Percentiles rank a stretch among this genome's conserved stretches.
Evolutionary conservation across 2,888 invertebrate genomes (phyloP).

Genomic region (Aspidapion aeneum): DNA sequence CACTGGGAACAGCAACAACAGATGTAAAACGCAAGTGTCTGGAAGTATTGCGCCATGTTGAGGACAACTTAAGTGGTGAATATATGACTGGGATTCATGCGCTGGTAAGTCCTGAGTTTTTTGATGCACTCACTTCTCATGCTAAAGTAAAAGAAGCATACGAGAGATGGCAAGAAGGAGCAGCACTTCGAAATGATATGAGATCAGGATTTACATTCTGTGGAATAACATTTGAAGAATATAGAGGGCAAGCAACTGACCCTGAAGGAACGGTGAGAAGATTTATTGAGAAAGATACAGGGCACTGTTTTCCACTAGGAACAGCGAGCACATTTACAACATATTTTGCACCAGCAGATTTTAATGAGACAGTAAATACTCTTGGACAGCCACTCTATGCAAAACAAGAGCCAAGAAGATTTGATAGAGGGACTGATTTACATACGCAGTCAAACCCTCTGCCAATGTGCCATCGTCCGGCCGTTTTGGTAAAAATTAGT

Average conservation of each 20-base stretch:
- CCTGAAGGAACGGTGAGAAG: constrained; percentile 12
- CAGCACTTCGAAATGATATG: constrained; percentile 9
- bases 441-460: no score
- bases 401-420: no score
- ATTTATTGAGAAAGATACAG: constrained; percentile 8
- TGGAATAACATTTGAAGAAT: constrained; percentile 12
- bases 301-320: no score
- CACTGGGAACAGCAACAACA: no score
- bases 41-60: constrained; percentile 7
- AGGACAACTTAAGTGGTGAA: constrained; percentile 9
- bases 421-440: no score
- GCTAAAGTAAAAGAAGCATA: constrained; percentile 3
- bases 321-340: no score
- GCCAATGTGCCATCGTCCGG: no score
- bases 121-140: constrained; percentile 8
- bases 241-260: constrained; percentile 12
- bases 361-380: no score
- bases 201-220: constrained; percentile 11
- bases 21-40: no score
- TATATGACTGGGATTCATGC: constrained; percentile 8
- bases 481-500: no score
- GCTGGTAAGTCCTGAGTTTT: constrained; percentile 7
- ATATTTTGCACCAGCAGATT: no score
- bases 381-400: no score
- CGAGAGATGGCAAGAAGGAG: constrained; percentile 10